Conservation (phyloP, 2,797 vertebrate species). For the Neosilurus mollespiculum region DNA sequence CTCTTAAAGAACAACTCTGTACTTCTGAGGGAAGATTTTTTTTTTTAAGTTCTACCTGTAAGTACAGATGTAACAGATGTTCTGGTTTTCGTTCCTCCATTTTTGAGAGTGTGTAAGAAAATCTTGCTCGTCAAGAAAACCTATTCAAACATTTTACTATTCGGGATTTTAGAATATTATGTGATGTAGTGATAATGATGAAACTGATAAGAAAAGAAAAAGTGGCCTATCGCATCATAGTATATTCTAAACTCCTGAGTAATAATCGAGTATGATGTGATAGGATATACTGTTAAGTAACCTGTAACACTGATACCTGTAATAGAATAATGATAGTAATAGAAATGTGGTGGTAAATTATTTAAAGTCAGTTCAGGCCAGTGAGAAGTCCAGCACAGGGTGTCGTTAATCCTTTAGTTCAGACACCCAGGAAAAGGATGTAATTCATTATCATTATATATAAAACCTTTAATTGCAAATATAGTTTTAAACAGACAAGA, state of each 20-base stretch:
- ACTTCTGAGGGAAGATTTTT: too few relatives aligned
- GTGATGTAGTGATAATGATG: too few relatives aligned
- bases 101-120: not conserved
- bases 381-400: not conserved
- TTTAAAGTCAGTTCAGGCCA: not conserved
- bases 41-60: too few relatives aligned
- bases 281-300: too few relatives aligned
- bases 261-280: too few relatives aligned
- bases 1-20: too few relatives aligned
- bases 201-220: not conserved
- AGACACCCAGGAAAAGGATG: not conserved
- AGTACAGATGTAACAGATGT: too few relatives aligned
- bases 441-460: not conserved
- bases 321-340: not conserved
- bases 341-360: not conserved
- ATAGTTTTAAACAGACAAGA: too few relatives aligned
- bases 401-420: not conserved
- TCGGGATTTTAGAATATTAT: not conserved
- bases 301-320: not conserved
- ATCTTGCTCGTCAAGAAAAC: not conserved
- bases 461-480: too few relatives aligned
- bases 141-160: not conserved
- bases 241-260: too few relatives aligned
- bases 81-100: too few relatives aligned
- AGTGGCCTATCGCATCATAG: not conserved